Evolutionary conservation across 1,140 invertebrate species (phyloP).

Genomic region (Magallana gigas): DNA sequence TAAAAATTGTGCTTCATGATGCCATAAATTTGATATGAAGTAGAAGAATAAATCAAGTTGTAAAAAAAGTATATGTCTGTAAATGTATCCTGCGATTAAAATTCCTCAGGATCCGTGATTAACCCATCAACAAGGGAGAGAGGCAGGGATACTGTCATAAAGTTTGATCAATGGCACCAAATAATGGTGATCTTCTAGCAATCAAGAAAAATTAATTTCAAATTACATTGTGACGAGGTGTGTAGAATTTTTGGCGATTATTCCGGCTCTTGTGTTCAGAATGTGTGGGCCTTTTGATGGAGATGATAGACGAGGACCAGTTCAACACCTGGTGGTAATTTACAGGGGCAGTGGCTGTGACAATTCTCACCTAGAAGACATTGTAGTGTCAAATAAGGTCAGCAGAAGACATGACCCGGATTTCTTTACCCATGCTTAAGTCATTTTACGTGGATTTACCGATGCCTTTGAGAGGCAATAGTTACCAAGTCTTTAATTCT

Average conservation of each 20-base stretch:
- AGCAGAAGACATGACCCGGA: not conserved
- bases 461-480: not conserved
- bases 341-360: not conserved
- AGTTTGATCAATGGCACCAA: conserved; percentile 20
- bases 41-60: conserved; percentile 28
- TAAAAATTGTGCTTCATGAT: not conserved
- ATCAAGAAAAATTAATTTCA: conserved; percentile 27
- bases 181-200: conserved; percentile 21
- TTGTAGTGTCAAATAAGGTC: not conserved
- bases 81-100: conserved; percentile 6
- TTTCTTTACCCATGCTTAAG: not conserved
- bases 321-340: conserved; percentile 30
- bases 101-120: conserved; percentile 16
- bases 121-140: not conserved
- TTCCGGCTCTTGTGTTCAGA: not conserved
- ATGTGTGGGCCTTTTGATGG: conserved; percentile 28
- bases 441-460: not conserved
- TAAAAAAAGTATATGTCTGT: not conserved
- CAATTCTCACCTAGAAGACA: conserved; percentile 24
- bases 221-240: conserved; percentile 31
- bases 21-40: conserved; percentile 36
- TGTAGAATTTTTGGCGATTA: not conserved
- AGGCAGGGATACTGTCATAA: conserved; percentile 32
- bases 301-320: not conserved
- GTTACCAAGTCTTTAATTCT: not conserved